Conservation (phyloP, 2,797 vertebrate species). For the Sebastes matsubarae region DNA sequence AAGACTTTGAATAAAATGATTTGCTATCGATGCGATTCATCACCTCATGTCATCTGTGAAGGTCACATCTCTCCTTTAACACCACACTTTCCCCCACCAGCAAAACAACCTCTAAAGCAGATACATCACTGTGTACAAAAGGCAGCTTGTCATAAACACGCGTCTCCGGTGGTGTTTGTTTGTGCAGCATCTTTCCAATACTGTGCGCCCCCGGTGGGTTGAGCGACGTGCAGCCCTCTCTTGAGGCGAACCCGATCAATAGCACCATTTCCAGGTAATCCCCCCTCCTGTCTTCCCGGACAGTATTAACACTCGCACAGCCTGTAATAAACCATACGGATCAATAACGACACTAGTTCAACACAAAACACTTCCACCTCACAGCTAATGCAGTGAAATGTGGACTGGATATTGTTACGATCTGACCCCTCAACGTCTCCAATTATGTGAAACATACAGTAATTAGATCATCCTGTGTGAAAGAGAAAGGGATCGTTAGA, state of each 20-base stretch:
- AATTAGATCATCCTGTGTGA: not conserved
- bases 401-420: constrained; percentile 38
- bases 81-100: not conserved
- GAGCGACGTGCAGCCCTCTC: constrained; percentile 49
- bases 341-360: constrained; percentile 70
- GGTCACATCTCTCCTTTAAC: not conserved
- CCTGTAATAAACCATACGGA: constrained; percentile 69
- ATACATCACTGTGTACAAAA: constrained; percentile 35
- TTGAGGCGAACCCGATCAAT: constrained; percentile 67
- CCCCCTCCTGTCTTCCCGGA: constrained; percentile 47
- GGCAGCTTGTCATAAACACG: constrained; percentile 36
- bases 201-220: constrained; percentile 17
- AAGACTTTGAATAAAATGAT: not conserved
- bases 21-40: constrained; percentile 7
- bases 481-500: not conserved
- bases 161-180: constrained; percentile 19
- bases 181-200: constrained; percentile 28
- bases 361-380: constrained; percentile 63
- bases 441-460: constrained; percentile 2
- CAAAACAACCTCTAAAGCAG: not conserved
- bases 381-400: constrained; percentile 56
- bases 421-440: constrained; percentile 21
- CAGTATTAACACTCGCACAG: constrained; percentile 63
- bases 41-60: constrained; percentile 9
- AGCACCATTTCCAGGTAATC: constrained; percentile 74